These are phyloP conservation scores for Drosophila yakuba DNA, from an alignment of 1,140 invertebrate genomes.

Conservation along the genomic window DNA sequence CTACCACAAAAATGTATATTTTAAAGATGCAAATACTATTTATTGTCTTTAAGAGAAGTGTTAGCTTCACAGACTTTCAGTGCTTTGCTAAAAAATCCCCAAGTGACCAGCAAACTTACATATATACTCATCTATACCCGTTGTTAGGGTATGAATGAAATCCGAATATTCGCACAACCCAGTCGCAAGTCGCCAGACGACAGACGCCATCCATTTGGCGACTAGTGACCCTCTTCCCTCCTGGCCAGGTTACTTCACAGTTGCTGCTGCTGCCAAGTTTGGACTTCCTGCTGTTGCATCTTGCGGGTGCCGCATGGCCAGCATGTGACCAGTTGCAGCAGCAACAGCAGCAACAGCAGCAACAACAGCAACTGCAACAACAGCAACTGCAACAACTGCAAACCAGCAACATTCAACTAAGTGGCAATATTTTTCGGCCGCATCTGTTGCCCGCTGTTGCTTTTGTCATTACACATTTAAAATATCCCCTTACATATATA, in stretches of 20 bases:
- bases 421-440: conserved; percentile 57
- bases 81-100: no score
- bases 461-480: conserved; percentile 48
- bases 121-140: neutral
- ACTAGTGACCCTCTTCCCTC: conserved; percentile 34
- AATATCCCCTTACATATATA: conserved; percentile 26
- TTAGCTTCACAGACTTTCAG: no score
- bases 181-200: neutral
- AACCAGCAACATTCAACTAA: conserved; percentile 39
- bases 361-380: conserved; percentile 19
- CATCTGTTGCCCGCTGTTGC: conserved; percentile 52
- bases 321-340: conserved; percentile 40
- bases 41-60: no score
- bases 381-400: neutral
- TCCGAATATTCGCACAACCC: conserved; percentile 4
- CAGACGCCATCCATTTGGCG: conserved; percentile 16
- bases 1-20: neutral
- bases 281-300: conserved; percentile 60
- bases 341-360: conserved; percentile 13
- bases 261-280: conserved; percentile 39
- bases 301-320: conserved; percentile 49
- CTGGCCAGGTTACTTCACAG: conserved; percentile 57
- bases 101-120: no score
- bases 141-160: conserved; percentile 5
- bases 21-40: no score